These are phyloP conservation scores for Synchiropus splendidus DNA, from an alignment of 2,113 vertebrate species.

Conservation along the genomic window DNA sequence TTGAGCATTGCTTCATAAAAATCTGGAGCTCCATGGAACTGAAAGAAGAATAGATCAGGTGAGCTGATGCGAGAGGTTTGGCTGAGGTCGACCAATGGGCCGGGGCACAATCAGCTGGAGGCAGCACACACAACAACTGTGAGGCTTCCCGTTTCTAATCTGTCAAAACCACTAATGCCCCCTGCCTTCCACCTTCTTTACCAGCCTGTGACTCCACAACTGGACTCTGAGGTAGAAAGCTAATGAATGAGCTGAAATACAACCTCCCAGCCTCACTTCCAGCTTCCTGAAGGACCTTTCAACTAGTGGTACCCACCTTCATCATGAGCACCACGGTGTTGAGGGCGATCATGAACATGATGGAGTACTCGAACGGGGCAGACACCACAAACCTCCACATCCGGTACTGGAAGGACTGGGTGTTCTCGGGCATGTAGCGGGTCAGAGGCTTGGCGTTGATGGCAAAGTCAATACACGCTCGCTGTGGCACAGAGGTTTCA, in stretches of 20 bases:
- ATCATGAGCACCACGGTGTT: constrained; percentile 98
- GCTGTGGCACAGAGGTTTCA: constrained; percentile 55
- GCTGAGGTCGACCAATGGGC: too few species aligned
- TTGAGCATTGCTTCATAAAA: constrained; percentile 89
- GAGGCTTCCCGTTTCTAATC: too few species aligned
- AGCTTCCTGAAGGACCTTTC: too few species aligned
- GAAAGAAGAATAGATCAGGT: constrained; percentile 2
- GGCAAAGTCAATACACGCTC: constrained; percentile 96
- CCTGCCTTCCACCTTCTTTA: too few species aligned
- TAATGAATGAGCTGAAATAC: too few species aligned
- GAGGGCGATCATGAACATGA: constrained; percentile 95
- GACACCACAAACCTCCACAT: constrained; percentile 98
- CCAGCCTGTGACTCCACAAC: too few species aligned
- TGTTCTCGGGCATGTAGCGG: constrained; percentile 93
- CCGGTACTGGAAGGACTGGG: constrained; percentile 94
- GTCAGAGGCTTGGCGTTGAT: constrained; percentile 95
- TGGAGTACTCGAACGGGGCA: constrained; percentile 93
- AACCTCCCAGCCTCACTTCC: too few species aligned
- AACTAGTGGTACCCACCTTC: constrained; percentile 86
- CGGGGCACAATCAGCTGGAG: too few species aligned
- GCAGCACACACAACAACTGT: too few species aligned
- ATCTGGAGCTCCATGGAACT: constrained; percentile 86
- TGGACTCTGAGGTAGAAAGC: too few species aligned
- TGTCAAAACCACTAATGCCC: too few species aligned
- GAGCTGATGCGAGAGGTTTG: too few species aligned